A percentile compares a stretch with the other conserved stretches of the same genome.
Evolutionary conservation across 2,113 vertebrate genomes (phyloP).

Genomic region (Octodon degus): DNA sequence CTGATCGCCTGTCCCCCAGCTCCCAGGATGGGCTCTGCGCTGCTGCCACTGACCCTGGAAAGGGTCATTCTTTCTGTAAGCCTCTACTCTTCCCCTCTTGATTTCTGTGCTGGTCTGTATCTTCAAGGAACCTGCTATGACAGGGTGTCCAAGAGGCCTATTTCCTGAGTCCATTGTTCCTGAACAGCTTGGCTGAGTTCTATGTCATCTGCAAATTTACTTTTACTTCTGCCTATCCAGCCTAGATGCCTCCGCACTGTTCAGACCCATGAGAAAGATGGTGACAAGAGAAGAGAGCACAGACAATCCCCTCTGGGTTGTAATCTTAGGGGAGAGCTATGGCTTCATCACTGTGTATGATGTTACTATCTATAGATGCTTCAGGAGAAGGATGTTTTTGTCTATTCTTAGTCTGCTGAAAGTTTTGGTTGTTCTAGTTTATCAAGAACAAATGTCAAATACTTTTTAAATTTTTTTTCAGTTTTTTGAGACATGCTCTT

Average conservation of each 20-base stretch:
- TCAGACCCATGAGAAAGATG: background rate
- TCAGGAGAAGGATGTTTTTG: background rate
- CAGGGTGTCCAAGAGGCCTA: background rate
- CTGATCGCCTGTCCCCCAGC: background rate
- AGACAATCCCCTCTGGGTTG: background rate
- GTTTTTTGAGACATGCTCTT: background rate
- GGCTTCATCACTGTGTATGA: background rate
- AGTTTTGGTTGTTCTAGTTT: background rate
- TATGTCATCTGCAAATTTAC: background rate
- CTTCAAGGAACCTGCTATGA: constrained; percentile 13
- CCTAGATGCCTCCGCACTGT: background rate
- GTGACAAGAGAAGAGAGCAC: background rate
- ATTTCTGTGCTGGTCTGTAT: background rate
- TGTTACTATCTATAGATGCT: background rate
- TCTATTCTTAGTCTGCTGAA: background rate
- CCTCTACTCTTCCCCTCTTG: background rate
- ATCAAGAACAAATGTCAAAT: background rate
- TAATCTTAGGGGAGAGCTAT: background rate
- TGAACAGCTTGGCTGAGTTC: background rate
- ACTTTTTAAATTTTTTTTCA: background rate
- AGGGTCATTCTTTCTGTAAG: background rate
- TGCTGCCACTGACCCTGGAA: background rate
- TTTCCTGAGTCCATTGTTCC: background rate
- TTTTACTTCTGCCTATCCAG: constrained; percentile 23
- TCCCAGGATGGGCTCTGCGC: background rate